A percentile compares a stretch with the other conserved stretches of the same genome.
Conservation (phyloP, 2,113 vertebrate species). For the Microcebus jonahi region DNA sequence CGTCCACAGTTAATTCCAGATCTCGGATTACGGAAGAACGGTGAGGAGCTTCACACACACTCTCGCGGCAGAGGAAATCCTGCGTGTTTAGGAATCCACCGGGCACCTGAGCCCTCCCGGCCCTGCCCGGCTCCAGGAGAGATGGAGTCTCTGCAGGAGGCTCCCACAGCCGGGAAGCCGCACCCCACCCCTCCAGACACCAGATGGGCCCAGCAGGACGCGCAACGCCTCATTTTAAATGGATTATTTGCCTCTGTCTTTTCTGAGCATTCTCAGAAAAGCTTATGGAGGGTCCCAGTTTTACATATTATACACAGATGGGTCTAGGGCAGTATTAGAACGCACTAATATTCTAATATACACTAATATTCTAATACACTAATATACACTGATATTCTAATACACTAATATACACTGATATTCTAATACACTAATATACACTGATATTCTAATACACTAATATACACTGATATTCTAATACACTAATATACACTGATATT, state of each 20-base stretch:
- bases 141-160: not conserved
- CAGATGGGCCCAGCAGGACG: conserved; percentile 46
- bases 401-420: no score
- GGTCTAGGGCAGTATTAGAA: not conserved
- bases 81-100: not conserved
- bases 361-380: no score
- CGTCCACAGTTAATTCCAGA: not conserved
- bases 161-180: not conserved
- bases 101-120: not conserved
- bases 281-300: not conserved
- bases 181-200: not conserved
- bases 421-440: no score
- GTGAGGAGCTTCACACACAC: not conserved
- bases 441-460: no score
- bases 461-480: no score
- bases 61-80: not conserved
- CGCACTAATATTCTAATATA: not conserved
- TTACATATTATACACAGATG: conserved; percentile 14
- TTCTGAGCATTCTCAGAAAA: conserved; percentile 53
- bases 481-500: no score
- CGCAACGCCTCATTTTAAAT: conserved; percentile 31
- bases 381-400: no score
- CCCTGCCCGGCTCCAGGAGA: not conserved
- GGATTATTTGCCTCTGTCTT: conserved; percentile 29
- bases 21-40: not conserved